Conservation (phyloP, 2,888 invertebrate species). For the Thelaira solivaga region DNA sequence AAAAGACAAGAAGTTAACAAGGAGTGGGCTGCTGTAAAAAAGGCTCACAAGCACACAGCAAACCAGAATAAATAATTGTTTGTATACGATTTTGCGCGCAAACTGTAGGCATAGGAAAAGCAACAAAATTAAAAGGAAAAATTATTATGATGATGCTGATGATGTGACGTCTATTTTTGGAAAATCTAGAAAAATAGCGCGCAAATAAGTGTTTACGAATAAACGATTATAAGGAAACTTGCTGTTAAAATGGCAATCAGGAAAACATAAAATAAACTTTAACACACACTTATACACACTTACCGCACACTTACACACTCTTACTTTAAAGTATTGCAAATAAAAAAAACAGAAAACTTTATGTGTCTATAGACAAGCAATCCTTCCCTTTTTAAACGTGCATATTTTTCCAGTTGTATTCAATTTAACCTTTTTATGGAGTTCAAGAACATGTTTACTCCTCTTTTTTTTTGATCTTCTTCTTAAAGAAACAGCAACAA, state of each 20-base stretch:
- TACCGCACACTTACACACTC: background rate
- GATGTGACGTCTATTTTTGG: conserved; percentile 54
- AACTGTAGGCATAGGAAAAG: conserved; percentile 36
- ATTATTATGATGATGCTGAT: conserved; percentile 51
- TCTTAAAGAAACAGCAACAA: background rate
- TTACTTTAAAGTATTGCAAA: no score
- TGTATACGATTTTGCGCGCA: conserved; percentile 60
- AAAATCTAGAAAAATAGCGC: conserved; percentile 55
- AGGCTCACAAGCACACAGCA: conserved; percentile 14
- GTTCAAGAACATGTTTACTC: conserved; percentile 50
- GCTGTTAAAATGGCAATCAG: conserved; percentile 33
- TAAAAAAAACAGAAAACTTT: no score
- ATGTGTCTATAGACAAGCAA: background rate
- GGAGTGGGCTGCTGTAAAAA: conserved; percentile 46
- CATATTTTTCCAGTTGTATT: conserved; percentile 3
- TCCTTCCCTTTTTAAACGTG: conserved; percentile 31
- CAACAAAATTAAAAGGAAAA: conserved; percentile 42
- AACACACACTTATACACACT: background rate
- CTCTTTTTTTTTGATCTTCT: background rate
- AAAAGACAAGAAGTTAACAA: conserved; percentile 3
- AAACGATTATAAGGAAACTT: conserved; percentile 14
- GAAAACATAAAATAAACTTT: background rate
- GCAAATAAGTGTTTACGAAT: conserved; percentile 17
- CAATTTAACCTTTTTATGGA: conserved; percentile 44
- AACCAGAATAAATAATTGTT: conserved; percentile 23